These are phyloP conservation scores for Ophion slaviceki DNA, from an alignment of 2,888 invertebrate genomes.

Conservation along the genomic window DNA sequence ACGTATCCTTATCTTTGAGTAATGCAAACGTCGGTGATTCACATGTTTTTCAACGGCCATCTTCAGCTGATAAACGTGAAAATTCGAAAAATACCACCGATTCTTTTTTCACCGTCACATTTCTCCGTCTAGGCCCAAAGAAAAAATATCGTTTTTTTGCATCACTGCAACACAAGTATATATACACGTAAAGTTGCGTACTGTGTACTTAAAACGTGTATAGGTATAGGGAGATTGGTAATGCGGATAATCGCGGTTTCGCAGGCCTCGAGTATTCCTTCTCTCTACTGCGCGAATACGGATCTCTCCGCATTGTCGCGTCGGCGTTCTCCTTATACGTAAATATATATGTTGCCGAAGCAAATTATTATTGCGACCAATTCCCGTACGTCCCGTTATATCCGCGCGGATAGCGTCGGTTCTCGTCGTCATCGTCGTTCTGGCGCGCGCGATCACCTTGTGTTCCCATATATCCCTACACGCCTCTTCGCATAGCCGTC, in stretches of 20 bases:
- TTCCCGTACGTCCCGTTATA: conserved; percentile 63
- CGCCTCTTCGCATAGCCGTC: not conserved
- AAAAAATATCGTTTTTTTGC: too few species aligned
- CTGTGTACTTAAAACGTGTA: conserved; percentile 44
- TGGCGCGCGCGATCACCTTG: conserved; percentile 22
- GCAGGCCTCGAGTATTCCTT: conserved; percentile 8
- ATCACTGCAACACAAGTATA: too few species aligned
- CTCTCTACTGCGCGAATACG: not conserved
- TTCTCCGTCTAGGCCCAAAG: too few species aligned
- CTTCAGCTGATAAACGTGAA: too few species aligned
- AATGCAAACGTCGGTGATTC: too few species aligned
- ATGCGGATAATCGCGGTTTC: conserved; percentile 54
- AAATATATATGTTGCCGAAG: conserved; percentile 54
- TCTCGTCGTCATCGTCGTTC: conserved; percentile 59
- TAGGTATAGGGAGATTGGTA: conserved; percentile 49
- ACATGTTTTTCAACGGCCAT: too few species aligned
- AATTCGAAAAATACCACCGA: too few species aligned
- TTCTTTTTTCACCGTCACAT: too few species aligned
- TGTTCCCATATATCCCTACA: too few species aligned
- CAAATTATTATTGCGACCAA: conserved; percentile 66
- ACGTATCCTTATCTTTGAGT: too few species aligned
- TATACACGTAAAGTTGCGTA: conserved; percentile 37
- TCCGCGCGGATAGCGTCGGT: conserved; percentile 24
- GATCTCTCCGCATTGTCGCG: not conserved
- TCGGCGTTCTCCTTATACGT: not conserved